Base-by-base conservation (phyloP, 2,888 invertebrate genomes). In the Nomada ferruginata region DNA sequence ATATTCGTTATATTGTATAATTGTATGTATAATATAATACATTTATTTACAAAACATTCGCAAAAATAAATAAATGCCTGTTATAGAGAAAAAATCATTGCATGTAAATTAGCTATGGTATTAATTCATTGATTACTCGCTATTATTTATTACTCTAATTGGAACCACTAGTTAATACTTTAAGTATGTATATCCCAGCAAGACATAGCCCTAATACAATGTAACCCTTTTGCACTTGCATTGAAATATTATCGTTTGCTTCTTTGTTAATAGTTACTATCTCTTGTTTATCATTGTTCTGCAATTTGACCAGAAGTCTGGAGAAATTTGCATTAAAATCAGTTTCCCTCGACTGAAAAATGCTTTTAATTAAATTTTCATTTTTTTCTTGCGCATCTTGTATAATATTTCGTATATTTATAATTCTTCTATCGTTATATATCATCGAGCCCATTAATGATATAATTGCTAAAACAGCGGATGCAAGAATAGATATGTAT, bases 401-500 rank as follows among this genome's bases (percentile, higher is more conserved):
- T 61, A 93, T 88, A 7, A 89, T 84, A 70, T 85, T 87, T 74
- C 90, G 84, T 20, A 93, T 87, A 63, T 91, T 89, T 11, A 81
- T 57, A 73, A 92, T 91, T 83, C 92, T 91, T 65, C 84, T 90
- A 71, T 93, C 91, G 63, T 93, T 93, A 75, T 93, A 92, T 76
- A 93, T 87, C 87, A 91, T 93, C 2, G 93, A 92, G 18, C 89
- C 91, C 23, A 88, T 85, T 26, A 93, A 79, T 1, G 93, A 93
- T 64, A 92, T 4, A 53, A 93, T 86, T 2, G 92, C 92, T 44
- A 93, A 73, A 11, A 85, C 29, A 10, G 91, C 89, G 0, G 93
- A 93, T 2, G 92, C 92, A 13, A 93, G 47, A 55, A 93, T 91
- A 1, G 93, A 93, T 42, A 93, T 44, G 80, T 93, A 93, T 70